A percentile compares a stretch with the other conserved stretches of the same genome.
Conservation (phyloP, 2,113 vertebrate species). For the Gila orcuttii region DNA sequence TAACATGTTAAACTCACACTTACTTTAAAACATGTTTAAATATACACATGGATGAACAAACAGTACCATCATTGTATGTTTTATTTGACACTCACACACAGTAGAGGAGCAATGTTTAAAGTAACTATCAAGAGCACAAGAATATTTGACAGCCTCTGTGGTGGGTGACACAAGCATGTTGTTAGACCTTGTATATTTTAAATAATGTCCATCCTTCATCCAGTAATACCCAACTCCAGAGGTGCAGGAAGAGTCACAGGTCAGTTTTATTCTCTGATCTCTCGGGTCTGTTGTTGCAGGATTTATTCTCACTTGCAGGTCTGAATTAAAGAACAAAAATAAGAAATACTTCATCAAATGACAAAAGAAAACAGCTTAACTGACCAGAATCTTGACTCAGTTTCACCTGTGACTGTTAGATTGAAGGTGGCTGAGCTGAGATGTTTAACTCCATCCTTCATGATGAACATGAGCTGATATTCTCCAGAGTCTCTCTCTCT, state of each 20-base stretch:
- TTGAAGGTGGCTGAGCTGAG: neutral
- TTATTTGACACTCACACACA: constrained; percentile 12
- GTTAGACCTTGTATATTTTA: fast-evolving
- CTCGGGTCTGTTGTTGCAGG: fast-evolving
- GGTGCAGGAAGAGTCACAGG: constrained; percentile 19
- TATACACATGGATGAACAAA: neutral
- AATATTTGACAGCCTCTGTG: neutral
- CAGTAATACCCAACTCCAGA: neutral
- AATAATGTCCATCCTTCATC: neutral
- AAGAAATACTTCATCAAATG: neutral
- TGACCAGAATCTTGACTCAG: neutral
- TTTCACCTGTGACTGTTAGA: constrained; percentile 49
- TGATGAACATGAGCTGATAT: constrained; percentile 49
- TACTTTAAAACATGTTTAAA: neutral
- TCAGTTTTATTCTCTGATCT: neutral
- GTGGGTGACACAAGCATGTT: neutral
- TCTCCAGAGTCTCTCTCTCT: constrained; percentile 50
- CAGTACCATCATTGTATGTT: neutral
- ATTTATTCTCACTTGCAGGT: constrained; percentile 8
- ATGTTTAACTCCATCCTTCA: constrained; percentile 19
- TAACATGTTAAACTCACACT: neutral
- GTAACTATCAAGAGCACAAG: neutral
- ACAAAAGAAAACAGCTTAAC: no score
- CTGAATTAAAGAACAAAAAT: constrained; percentile 4
- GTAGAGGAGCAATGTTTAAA: neutral